These are phyloP conservation scores for Engraulis encrasicolus DNA, from an alignment of 2,113 vertebrate genomes.

Conservation along the genomic window DNA sequence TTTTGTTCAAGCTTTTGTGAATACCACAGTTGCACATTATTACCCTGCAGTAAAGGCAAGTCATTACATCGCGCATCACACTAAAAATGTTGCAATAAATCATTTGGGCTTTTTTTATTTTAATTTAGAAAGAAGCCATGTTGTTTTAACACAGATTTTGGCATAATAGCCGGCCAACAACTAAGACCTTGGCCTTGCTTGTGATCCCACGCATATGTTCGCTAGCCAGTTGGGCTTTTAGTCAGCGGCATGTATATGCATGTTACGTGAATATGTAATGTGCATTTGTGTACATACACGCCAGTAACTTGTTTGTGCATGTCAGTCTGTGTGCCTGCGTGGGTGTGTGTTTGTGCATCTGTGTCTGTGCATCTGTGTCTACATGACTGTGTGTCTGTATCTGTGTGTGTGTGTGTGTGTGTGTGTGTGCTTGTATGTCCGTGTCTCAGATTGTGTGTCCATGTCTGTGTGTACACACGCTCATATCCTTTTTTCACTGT, in stretches of 20 bases:
- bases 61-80: background rate
- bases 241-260: background rate
- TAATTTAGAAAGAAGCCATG: background rate
- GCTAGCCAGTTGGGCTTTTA: background rate
- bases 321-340: no score
- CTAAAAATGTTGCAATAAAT: background rate
- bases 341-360: background rate
- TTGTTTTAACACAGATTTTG: no score
- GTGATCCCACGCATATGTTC: background rate
- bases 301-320: background rate
- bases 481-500: slow-evolving; percentile 36
- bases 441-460: background rate
- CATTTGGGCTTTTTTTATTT: background rate
- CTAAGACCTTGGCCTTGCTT: background rate
- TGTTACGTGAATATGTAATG: background rate
- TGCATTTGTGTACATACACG: background rate
- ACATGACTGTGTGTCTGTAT: background rate
- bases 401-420: background rate
- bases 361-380: background rate
- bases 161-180: background rate
- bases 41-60: background rate
- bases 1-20: background rate
- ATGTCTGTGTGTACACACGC: background rate
- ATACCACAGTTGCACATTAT: background rate
- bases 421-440: background rate